Percentiles rank a stretch among this genome's conserved stretches.
phyloP scores from a whole-genome alignment of 2,888 invertebrate species.

The Tholera decimalis region DNA sequence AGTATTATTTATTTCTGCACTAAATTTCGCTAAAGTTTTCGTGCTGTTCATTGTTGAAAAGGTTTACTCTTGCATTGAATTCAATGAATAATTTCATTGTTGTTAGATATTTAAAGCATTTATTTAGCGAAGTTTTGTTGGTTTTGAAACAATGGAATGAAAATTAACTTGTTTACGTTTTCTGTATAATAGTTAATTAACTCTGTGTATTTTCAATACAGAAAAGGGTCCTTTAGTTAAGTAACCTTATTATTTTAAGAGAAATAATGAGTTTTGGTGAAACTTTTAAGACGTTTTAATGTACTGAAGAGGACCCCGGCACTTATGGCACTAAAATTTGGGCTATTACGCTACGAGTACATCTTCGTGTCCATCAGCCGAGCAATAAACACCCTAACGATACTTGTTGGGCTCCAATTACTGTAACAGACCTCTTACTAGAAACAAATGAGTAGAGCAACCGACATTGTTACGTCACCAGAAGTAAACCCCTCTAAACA shows the following conservation, averaged over 20 bases:
- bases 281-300: slow-evolving; percentile 23
- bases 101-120: slow-evolving; percentile 62
- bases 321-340: slow-evolving; percentile 44
- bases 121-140: slow-evolving; percentile 63
- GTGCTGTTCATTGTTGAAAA: slow-evolving; percentile 51
- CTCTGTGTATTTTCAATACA: slow-evolving; percentile 39
- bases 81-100: slow-evolving; percentile 69
- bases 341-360: slow-evolving; percentile 39
- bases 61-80: slow-evolving; percentile 60
- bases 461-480: slow-evolving; percentile 63
- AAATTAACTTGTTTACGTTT: slow-evolving; percentile 49
- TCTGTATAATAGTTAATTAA: slow-evolving; percentile 49
- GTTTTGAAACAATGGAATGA: slow-evolving; percentile 67
- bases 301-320: slow-evolving; percentile 25
- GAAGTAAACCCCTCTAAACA: slow-evolving; percentile 70
- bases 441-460: slow-evolving; percentile 56
- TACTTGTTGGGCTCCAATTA: slow-evolving; percentile 68
- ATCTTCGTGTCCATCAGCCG: slow-evolving; percentile 56
- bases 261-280: background rate
- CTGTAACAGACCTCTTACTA: slow-evolving; percentile 56
- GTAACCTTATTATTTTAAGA: slow-evolving; percentile 14
- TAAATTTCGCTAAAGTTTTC: slow-evolving; percentile 48
- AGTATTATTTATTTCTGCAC: slow-evolving; percentile 46
- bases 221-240: background rate
- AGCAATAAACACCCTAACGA: slow-evolving; percentile 69